Conservation (phyloP, 2,113 vertebrate species). For the Pteruthius melanotis region DNA sequence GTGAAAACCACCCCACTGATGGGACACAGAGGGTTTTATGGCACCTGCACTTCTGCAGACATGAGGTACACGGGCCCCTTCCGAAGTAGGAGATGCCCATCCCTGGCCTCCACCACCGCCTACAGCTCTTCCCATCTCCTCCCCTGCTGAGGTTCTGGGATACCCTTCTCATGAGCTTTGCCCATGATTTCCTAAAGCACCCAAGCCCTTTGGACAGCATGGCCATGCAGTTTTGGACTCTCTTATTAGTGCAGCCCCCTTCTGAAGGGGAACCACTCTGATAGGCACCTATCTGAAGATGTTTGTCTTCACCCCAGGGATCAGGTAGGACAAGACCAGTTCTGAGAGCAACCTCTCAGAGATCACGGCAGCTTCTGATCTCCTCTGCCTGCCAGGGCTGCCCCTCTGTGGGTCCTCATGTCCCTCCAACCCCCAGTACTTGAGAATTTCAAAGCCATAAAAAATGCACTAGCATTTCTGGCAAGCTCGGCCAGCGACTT, state of each 20-base stretch:
- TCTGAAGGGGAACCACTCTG: neutral
- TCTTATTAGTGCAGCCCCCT: too few species aligned
- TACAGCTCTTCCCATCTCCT: neutral
- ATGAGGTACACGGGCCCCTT: neutral
- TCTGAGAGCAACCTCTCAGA: neutral
- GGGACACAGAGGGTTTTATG: neutral
- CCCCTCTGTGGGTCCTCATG: neutral
- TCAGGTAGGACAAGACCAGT: neutral
- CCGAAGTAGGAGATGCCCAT: fast-evolving
- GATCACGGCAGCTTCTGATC: neutral
- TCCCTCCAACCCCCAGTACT: neutral
- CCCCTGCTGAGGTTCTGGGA: neutral
- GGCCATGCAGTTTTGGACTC: neutral
- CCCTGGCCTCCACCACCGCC: neutral
- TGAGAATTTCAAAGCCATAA: neutral
- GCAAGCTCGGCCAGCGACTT: neutral
- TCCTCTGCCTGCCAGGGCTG: neutral
- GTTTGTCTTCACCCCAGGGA: neutral
- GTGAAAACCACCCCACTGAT: neutral
- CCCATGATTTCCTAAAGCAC: neutral
- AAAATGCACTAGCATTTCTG: neutral
- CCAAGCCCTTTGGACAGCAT: neutral
- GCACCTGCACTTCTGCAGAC: neutral
- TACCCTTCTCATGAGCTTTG: neutral
- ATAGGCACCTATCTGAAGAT: neutral